phyloP scores from a whole-genome alignment of 2,888 invertebrate genomes.

The Ferrisia virgata region DNA sequence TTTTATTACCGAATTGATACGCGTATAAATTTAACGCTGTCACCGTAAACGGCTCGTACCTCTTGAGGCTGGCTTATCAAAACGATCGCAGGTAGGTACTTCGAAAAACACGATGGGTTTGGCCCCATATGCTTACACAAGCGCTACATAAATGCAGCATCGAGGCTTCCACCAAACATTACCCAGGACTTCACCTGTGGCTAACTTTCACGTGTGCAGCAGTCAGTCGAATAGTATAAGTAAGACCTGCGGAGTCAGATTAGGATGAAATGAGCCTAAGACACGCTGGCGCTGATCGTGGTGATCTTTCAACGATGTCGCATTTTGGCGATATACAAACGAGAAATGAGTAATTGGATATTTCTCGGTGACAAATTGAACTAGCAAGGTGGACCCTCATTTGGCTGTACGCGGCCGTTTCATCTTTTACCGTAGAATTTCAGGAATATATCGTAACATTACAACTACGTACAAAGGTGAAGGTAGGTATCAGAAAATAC shows the following conservation, averaged over 20 bases:
- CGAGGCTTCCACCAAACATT: neutral
- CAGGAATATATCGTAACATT: too few species aligned
- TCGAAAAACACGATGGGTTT: neutral
- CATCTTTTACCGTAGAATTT: too few species aligned
- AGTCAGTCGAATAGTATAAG: too few species aligned
- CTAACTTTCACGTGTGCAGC: neutral
- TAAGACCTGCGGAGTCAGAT: neutral
- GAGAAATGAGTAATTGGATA: too few species aligned
- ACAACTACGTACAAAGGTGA: too few species aligned
- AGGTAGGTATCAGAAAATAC: too few species aligned
- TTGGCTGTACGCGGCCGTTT: too few species aligned
- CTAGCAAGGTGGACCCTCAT: neutral
- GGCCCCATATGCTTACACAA: neutral
- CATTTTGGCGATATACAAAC: too few species aligned
- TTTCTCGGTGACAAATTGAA: neutral
- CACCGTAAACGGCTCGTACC: neutral
- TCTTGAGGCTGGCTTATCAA: neutral
- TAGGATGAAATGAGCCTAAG: too few species aligned
- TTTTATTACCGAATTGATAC: conserved; percentile 8
- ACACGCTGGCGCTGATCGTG: too few species aligned
- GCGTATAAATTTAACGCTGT: conserved; percentile 2
- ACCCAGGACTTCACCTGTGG: neutral
- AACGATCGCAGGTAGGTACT: neutral
- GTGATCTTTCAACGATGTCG: too few species aligned
- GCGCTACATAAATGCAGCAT: neutral